Evolutionary conservation across 1,140 invertebrate species (phyloP).

Genomic region (Lordiphosa stackelbergi): DNA sequence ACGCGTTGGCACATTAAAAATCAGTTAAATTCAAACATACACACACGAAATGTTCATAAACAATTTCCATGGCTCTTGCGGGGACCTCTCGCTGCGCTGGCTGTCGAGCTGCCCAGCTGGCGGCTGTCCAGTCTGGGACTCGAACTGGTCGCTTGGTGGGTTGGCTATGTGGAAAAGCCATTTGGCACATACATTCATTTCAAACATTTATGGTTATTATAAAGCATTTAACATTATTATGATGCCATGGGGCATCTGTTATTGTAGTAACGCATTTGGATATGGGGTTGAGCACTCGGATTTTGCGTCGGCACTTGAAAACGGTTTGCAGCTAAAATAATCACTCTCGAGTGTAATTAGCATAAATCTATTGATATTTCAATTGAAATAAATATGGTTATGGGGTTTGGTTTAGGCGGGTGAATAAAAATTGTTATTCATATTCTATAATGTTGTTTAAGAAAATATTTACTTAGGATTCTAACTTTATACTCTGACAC

Average conservation of each 20-base stretch:
- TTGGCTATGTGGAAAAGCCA: conserved; percentile 45
- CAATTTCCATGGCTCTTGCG: conserved; percentile 50
- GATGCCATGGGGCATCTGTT: conserved; percentile 64
- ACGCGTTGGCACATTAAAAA: conserved; percentile 56
- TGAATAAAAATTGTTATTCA: no score
- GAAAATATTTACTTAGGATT: no score
- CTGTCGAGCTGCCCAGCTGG: conserved; percentile 46
- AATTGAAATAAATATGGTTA: conserved; percentile 22
- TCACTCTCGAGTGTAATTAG: conserved; percentile 44
- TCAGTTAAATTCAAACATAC: conserved; percentile 66
- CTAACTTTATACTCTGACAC: no score
- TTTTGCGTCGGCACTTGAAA: no score
- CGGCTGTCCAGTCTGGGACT: conserved; percentile 9
- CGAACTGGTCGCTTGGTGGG: conserved; percentile 19
- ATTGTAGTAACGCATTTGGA: conserved; percentile 1
- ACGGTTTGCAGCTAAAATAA: conserved; percentile 29
- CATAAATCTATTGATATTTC: conserved; percentile 45
- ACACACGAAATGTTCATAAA: conserved; percentile 51
- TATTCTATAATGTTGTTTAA: no score
- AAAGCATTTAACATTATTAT: conserved; percentile 75
- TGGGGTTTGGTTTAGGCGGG: conserved; percentile 1
- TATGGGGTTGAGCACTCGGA: no score
- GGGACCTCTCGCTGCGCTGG: conserved; percentile 49
- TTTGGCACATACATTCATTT: conserved; percentile 72
- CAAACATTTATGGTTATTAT: conserved; percentile 75